Percentiles rank a stretch among this genome's conserved stretches.
These are phyloP conservation scores for Caerostris extrusa DNA, from an alignment of 1,140 invertebrate species.

Conservation along the genomic window DNA sequence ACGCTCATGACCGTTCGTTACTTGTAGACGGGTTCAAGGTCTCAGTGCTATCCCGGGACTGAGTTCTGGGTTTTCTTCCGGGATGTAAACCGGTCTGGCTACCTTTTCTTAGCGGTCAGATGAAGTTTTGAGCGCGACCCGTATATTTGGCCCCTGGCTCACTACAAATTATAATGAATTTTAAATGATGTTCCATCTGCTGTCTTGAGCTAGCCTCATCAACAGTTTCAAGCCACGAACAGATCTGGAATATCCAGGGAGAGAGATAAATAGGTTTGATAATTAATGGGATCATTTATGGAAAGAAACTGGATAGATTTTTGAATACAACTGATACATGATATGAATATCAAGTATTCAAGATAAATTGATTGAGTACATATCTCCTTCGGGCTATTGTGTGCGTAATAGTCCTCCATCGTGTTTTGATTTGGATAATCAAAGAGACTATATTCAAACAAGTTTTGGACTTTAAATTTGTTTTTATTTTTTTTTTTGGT, in stretches of 20 bases:
- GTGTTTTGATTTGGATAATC: neutral
- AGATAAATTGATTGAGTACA: neutral
- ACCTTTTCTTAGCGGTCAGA: constrained; percentile 29
- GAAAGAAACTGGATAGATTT: neutral
- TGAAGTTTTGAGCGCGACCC: constrained; percentile 10
- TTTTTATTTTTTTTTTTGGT: too few species aligned
- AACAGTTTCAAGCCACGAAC: neutral
- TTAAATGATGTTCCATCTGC: neutral
- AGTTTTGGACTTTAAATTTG: too few species aligned
- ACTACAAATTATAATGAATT: constrained; percentile 38
- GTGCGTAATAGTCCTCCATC: neutral
- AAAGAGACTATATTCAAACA: too few species aligned
- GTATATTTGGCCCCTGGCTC: constrained; percentile 11
- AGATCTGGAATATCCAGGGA: neutral
- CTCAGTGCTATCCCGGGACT: neutral
- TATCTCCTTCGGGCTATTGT: neutral
- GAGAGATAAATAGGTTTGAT: neutral
- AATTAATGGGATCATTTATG: neutral
- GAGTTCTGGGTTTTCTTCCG: constrained; percentile 33
- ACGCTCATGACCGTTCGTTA: constrained; percentile 46
- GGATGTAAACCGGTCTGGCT: constrained; percentile 35
- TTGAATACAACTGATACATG: neutral
- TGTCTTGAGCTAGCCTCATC: neutral
- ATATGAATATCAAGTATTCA: neutral
- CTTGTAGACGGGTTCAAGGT: constrained; percentile 35